Evolutionary conservation across 2,888 invertebrate genomes (phyloP).

Genomic region (Venusia cambrica): DNA sequence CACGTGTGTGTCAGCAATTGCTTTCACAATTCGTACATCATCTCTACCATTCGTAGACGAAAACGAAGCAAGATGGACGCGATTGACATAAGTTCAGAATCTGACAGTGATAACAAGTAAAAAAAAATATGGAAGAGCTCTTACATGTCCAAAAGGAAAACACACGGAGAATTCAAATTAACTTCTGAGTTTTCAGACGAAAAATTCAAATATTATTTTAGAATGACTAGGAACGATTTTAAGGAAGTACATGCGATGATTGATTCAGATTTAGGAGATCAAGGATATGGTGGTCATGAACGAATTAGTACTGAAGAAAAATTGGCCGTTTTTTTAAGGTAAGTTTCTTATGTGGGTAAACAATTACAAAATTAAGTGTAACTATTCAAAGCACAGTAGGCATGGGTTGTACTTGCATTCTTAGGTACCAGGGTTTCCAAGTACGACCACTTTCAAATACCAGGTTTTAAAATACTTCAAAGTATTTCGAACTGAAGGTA

Average conservation of each 20-base stretch:
- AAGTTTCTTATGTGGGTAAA: no score
- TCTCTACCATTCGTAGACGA: conserved; percentile 11
- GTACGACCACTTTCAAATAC: no score
- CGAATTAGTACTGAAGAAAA: no score
- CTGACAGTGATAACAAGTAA: conserved; percentile 12
- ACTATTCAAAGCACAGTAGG: no score
- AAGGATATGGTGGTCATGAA: no score
- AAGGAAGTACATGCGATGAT: conserved; percentile 12
- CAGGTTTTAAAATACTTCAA: no score
- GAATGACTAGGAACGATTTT: conserved; percentile 16
- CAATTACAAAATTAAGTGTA: no score
- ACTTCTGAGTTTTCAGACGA: conserved; percentile 14
- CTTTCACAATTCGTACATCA: conserved; percentile 7
- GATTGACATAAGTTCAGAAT: conserved; percentile 10
- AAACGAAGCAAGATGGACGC: conserved; percentile 14
- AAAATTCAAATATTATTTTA: conserved; percentile 16
- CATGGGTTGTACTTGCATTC: no score
- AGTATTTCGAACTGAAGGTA: no score
- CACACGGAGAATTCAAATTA: conserved; percentile 15
- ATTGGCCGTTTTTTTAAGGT: no score
- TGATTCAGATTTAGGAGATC: conserved; percentile 12
- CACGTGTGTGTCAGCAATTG: conserved; percentile 8
- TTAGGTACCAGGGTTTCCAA: no score
- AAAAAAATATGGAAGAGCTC: conserved; percentile 15
- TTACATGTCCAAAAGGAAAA: conserved; percentile 15